Percentiles rank a stretch among this genome's conserved stretches.
Conservation (phyloP, 2,113 vertebrate species). For the Cygnus buccinator region DNA sequence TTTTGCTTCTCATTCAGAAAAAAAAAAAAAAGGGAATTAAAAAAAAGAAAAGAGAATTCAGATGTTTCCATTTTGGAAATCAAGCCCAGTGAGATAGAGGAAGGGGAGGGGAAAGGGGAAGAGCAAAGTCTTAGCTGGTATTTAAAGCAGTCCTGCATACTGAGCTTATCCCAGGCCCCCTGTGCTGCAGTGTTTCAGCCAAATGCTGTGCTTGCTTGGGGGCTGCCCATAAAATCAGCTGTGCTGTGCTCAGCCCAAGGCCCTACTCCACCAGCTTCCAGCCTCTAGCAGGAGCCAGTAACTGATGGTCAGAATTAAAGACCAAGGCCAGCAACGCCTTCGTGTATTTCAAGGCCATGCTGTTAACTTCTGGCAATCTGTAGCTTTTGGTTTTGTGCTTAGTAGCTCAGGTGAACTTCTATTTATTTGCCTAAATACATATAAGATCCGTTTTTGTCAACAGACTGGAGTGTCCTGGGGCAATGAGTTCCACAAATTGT, state of each 20-base stretch:
- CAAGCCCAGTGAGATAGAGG: not conserved
- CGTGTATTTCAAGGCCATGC: rapidly evolving
- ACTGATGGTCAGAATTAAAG: not conserved
- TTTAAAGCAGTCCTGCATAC: not conserved
- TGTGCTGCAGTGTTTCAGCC: not conserved
- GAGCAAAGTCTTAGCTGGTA: not conserved
- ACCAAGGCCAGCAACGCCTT: rapidly evolving
- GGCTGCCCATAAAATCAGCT: not conserved
- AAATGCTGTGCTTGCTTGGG: rapidly evolving
- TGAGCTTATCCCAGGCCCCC: not conserved
- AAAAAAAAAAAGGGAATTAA: too few relatives aligned
- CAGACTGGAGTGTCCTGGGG: rapidly evolving
- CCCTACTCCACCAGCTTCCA: not conserved
- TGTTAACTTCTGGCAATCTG: not conserved
- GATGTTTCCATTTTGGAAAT: not conserved
- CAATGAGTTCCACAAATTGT: not conserved
- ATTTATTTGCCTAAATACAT: not conserved
- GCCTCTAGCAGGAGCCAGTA: not conserved
- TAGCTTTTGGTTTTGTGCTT: not conserved
- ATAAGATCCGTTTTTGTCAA: not conserved
- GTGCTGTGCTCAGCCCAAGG: not conserved
- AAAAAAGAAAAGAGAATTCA: not conserved
- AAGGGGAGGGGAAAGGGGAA: not conserved
- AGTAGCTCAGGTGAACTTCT: not conserved
- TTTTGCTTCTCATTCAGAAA: not conserved